Percentiles rank a stretch among this genome's conserved stretches.
Conservation (phyloP, 1,140 invertebrate genomes). For the Calliopsis andreniformis region DNA sequence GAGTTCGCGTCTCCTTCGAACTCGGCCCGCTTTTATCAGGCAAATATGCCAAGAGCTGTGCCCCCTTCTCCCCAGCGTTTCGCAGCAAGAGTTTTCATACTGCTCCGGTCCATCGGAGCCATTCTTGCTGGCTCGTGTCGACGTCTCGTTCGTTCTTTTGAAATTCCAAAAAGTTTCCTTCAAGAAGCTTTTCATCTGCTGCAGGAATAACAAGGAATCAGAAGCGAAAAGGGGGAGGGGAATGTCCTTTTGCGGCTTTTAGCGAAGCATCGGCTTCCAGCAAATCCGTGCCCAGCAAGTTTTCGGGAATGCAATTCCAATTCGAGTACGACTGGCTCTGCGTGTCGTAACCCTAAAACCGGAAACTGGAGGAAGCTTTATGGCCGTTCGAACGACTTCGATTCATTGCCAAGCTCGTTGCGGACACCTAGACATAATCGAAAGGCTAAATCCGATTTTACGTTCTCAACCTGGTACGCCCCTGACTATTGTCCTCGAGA, state of each 20-base stretch:
- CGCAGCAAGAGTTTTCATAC: constrained; percentile 2
- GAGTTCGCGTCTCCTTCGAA: not conserved
- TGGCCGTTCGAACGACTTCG: not conserved
- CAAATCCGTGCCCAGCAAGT: not conserved
- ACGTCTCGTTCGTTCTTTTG: not conserved
- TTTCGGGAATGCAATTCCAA: not conserved
- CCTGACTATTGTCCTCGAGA: too few relatives aligned
- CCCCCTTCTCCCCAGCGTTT: not conserved
- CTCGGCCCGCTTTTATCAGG: constrained; percentile 14
- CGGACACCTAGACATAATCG: not conserved
- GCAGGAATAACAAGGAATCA: constrained; percentile 1
- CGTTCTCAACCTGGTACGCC: too few relatives aligned
- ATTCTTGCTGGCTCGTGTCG: constrained; percentile 6
- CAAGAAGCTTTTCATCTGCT: not conserved
- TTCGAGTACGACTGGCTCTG: not conserved
- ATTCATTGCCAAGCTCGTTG: not conserved
- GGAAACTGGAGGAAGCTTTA: not conserved
- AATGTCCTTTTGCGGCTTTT: not conserved
- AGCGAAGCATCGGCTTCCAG: not conserved
- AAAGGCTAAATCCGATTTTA: too few relatives aligned
- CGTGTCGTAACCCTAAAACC: not conserved
- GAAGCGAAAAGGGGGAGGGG: not conserved
- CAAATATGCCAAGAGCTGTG: not conserved
- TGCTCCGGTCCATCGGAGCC: not conserved
- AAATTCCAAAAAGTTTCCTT: constrained; percentile 21